A percentile compares a stretch with the other conserved stretches of the same genome.
phyloP scores from a whole-genome alignment of 2,888 invertebrate species.

The Eucera pruinosa region DNA sequence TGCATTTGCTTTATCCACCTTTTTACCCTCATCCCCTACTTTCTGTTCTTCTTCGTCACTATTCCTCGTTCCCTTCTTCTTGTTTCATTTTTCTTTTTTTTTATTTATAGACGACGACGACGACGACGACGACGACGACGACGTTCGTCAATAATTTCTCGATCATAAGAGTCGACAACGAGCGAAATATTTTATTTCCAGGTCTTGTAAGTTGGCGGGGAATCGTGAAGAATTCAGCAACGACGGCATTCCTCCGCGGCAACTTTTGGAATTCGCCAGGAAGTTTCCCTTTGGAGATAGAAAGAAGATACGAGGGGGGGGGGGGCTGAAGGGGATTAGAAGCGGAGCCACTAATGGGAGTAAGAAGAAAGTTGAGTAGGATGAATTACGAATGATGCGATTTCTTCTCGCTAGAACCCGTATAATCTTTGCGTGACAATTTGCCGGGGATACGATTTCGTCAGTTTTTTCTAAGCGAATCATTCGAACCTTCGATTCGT shows the following conservation, averaged over 20 bases:
- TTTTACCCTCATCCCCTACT: constrained; percentile 27
- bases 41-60: neutral
- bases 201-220: constrained; percentile 45
- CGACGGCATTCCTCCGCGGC: constrained; percentile 22
- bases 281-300: constrained; percentile 28
- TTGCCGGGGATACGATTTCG: neutral
- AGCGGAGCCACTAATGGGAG: constrained; percentile 36
- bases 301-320: neutral
- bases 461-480: neutral
- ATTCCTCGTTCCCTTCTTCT: neutral
- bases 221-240: constrained; percentile 59
- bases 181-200: constrained; percentile 53
- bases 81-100: neutral
- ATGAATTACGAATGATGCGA: constrained; percentile 38
- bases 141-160: constrained; percentile 62
- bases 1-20: constrained; percentile 35
- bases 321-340: too few species aligned
- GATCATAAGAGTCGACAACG: constrained; percentile 43
- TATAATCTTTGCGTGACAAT: neutral
- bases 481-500: too few species aligned
- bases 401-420: neutral
- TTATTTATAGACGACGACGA: too few species aligned
- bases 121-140: neutral
- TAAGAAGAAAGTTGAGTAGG: constrained; percentile 18
- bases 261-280: constrained; percentile 45